phyloP scores from a whole-genome alignment of 2,113 vertebrate species.

The Bos indicus region DNA sequence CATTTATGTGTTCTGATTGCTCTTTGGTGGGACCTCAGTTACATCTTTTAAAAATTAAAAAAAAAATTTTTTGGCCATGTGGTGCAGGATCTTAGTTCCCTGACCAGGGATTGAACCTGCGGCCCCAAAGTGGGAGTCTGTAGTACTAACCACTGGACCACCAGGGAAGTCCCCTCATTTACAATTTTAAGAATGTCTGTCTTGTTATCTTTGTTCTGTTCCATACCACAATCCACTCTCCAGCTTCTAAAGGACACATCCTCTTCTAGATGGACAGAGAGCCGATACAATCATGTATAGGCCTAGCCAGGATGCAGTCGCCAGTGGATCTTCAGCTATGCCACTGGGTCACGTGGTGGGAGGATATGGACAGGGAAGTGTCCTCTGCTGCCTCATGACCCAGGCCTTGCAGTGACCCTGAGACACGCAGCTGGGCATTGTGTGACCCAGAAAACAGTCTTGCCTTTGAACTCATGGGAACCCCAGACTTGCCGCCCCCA shows the following conservation, averaged over 20 bases:
- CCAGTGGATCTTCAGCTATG: not conserved
- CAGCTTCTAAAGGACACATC: not conserved
- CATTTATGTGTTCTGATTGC: not conserved
- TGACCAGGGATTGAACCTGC: not conserved
- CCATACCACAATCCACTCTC: not conserved
- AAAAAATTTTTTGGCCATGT: not conserved
- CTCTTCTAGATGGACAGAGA: not conserved
- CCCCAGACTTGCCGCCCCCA: not conserved
- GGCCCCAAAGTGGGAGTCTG: not conserved
- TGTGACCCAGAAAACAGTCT: not conserved
- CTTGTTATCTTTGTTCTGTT: not conserved
- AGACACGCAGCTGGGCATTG: slow-evolving; percentile 1
- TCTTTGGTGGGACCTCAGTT: not conserved
- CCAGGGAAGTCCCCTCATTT: not conserved
- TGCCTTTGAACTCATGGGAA: not conserved
- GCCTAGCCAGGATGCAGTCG: not conserved
- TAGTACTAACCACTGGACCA: not conserved
- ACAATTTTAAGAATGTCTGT: not conserved
- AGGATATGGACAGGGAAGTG: not conserved
- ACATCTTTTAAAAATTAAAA: not conserved
- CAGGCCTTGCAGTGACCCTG: not conserved
- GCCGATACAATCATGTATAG: not conserved
- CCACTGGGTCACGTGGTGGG: not conserved
- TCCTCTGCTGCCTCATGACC: slow-evolving; percentile 22
- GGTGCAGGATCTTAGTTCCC: not conserved